Base-by-base conservation (phyloP, 2,888 invertebrate genomes). In the Teleogryllus oceanicus region DNA sequence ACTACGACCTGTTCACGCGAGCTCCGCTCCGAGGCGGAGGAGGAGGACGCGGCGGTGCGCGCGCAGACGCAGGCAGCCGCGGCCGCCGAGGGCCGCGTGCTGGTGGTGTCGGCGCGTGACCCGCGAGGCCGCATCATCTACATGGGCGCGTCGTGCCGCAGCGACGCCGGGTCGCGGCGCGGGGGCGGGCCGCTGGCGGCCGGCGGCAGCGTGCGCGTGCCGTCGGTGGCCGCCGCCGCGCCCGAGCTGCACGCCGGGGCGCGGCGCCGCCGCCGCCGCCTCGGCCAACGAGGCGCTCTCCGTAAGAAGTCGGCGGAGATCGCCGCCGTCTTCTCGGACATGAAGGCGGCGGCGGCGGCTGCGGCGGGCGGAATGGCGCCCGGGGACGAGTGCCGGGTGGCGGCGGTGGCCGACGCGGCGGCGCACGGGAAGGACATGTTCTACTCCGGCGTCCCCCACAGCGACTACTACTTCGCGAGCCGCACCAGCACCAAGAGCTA, bases 231-330 rank as follows among this genome's bases (percentile, higher is more conserved):
- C 74, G 74, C 18, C 74, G 74, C 75, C 50, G 50, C 75, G 20
- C 49, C 49, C 75, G 37, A 37, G 37, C 37, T 37, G 37, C 37
- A 37, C 37, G 37, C n/a, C 49, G 75, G 49, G 37, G 49, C 37
- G 24, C 16, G 75, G 0, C 50, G 16, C n/a, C 74, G 16, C n/a
- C 20, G 75, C 49, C 20, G 5, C 78, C 24, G 78, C 78, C 8
- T 75, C 79, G 51, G 81, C 81, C 50, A 49, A 81, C 78, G 94
- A 94, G 84, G 94, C 94, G 0, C 87, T 95, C 0, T 94, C 94
- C 79, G 94, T 95, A 96, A 96, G 87, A 96, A 96, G 86, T 94
- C 94, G 3, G 95, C 95, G 0, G 96, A 96, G 86, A 95, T 96
- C 84, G 96, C 95, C 0, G 96, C 95, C 0, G 88, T 96, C 50